These are phyloP conservation scores for Corythoichthys haematopterus DNA, from an alignment of 2,113 vertebrate genomes.

Conservation along the genomic window DNA sequence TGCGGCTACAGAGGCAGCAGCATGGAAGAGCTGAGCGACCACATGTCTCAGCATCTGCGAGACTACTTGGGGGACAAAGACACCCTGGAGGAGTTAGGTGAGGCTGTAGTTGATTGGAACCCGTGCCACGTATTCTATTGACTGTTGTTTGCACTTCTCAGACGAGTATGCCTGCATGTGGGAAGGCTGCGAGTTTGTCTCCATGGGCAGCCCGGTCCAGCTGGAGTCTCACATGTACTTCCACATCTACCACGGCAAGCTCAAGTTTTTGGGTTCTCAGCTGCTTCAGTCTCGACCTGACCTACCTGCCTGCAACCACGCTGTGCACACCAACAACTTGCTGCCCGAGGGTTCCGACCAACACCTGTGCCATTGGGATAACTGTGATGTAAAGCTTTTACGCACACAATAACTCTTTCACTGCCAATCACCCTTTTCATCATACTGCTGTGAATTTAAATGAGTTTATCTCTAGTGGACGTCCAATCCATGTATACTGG, in stretches of 20 bases:
- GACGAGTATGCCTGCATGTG: conserved; percentile 67
- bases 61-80: conserved; percentile 68
- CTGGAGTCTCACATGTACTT: conserved; percentile 64
- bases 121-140: too few species aligned
- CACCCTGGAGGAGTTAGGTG: conserved; percentile 76
- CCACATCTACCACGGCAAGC: conserved; percentile 72
- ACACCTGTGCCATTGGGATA: conserved; percentile 72
- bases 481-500: too few species aligned
- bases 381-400: conserved; percentile 63
- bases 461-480: too few species aligned
- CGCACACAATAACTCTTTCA: too few species aligned
- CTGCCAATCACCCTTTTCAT: too few species aligned
- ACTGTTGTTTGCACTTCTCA: conserved; percentile 18
- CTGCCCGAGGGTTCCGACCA: conserved; percentile 60
- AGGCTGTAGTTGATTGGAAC: not conserved
- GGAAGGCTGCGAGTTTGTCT: conserved; percentile 70
- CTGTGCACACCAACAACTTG: conserved; percentile 63
- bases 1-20: conserved; percentile 61
- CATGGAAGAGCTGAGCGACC: conserved; percentile 71
- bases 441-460: too few species aligned
- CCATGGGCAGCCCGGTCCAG: conserved; percentile 58
- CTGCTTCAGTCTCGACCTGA: conserved; percentile 53
- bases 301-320: conserved; percentile 65
- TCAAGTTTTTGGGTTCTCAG: conserved; percentile 64
- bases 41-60: conserved; percentile 57